Evolutionary conservation across 2,113 vertebrate species (phyloP).

Genomic region (Cheilinus undulatus): DNA sequence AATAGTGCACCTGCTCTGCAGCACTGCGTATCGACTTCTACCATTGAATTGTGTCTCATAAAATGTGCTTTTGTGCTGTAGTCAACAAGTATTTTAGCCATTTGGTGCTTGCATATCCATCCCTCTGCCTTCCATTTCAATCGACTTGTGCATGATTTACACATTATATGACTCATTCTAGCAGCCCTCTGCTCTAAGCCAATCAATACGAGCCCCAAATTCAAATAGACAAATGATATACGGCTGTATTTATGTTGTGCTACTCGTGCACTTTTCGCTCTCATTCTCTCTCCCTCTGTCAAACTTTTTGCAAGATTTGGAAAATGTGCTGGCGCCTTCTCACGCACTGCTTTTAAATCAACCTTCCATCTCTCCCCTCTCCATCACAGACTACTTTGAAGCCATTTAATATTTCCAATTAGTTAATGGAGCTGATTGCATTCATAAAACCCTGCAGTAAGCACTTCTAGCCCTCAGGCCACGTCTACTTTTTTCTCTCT

Average conservation of each 20-base stretch:
- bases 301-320: conserved; percentile 75
- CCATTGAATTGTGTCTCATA: conserved; percentile 31
- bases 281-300: conserved; percentile 39
- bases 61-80: conserved; percentile 53
- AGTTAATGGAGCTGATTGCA: conserved; percentile 84
- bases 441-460: conserved; percentile 81
- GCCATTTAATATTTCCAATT: conserved; percentile 86
- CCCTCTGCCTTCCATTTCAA: conserved; percentile 50
- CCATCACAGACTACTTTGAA: conserved; percentile 73
- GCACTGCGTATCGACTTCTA: conserved; percentile 32
- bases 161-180: conserved; percentile 65
- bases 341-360: conserved; percentile 77
- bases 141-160: conserved; percentile 70
- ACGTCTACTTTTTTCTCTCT: conserved; percentile 20
- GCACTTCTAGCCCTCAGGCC: conserved; percentile 72
- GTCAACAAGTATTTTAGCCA: conserved; percentile 61
- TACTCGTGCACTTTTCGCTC: conserved; percentile 60
- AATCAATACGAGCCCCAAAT: conserved; percentile 73
- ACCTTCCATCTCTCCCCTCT: conserved; percentile 34
- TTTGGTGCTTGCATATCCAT: conserved; percentile 63
- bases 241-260: conserved; percentile 70
- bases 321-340: conserved; percentile 65
- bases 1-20: conserved; percentile 3
- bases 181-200: conserved; percentile 55
- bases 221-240: conserved; percentile 68